Conservation (phyloP, 2,113 vertebrate genomes). For the Triplophysa siluroides region DNA sequence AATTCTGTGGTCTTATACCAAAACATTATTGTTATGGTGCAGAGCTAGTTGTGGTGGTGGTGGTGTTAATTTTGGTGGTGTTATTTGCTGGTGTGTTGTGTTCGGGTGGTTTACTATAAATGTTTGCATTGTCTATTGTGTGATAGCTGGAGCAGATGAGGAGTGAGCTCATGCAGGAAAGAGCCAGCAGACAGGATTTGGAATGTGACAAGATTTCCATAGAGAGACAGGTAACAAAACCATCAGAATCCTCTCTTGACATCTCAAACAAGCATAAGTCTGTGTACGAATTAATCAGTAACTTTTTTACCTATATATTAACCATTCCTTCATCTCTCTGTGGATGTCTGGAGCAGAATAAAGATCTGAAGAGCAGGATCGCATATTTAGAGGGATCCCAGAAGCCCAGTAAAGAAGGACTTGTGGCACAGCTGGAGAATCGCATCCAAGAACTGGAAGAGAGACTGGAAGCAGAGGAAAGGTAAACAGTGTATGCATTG, state of each 20-base stretch:
- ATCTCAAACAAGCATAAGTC: conserved; percentile 6
- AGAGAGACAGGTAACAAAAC: conserved; percentile 89
- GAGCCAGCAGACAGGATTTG: conserved; percentile 87
- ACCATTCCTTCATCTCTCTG: neutral
- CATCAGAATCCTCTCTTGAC: neutral
- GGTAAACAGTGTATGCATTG: conserved; percentile 66
- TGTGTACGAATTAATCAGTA: neutral
- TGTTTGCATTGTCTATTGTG: conserved; percentile 57
- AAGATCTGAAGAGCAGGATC: conserved; percentile 90
- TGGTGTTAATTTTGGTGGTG: conserved; percentile 54
- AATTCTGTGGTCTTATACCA: neutral
- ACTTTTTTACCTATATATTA: neutral
- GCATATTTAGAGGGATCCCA: conserved; percentile 88
- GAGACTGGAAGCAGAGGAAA: conserved; percentile 88
- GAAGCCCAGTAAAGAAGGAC: conserved; percentile 88
- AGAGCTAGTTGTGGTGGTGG: conserved; percentile 1
- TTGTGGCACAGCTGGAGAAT: conserved; percentile 87
- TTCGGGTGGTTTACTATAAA: conserved; percentile 32
- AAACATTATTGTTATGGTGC: neutral
- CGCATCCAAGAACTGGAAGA: conserved; percentile 90
- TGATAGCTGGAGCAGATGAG: conserved; percentile 95
- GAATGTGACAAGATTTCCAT: conserved; percentile 97
- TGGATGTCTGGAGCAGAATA: conserved; percentile 76
- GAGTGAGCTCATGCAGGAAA: conserved; percentile 92
- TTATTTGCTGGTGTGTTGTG: neutral